Percentiles rank a stretch among this genome's conserved stretches.
Evolutionary conservation across 2,113 vertebrate genomes (phyloP).

Genomic region (Bos indicus): DNA sequence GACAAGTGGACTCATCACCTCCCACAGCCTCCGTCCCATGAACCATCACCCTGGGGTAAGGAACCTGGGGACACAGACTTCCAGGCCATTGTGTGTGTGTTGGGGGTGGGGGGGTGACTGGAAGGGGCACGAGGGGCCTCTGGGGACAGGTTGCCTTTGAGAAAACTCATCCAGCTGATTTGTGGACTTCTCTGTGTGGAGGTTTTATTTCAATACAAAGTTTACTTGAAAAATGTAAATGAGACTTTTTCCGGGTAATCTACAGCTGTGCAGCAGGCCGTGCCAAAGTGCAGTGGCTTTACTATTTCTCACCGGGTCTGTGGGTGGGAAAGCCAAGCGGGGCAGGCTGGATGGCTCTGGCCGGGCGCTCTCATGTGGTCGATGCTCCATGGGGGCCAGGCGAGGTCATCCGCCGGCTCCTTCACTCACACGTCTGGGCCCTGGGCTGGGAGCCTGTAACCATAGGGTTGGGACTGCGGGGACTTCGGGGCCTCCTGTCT

Average conservation of each 20-base stretch:
- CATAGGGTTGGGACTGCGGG: background rate
- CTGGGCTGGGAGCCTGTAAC: background rate
- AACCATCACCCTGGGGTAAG: background rate
- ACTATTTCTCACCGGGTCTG: background rate
- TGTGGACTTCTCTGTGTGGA: background rate
- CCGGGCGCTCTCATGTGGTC: rapidly evolving
- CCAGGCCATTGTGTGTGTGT: background rate
- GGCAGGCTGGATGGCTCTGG: background rate
- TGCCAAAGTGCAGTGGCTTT: background rate
- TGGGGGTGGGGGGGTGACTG: background rate
- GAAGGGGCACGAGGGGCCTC: rapidly evolving
- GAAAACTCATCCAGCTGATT: rapidly evolving
- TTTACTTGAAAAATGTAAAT: background rate
- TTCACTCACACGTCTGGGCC: rapidly evolving
- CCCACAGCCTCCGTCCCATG: background rate
- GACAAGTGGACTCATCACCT: too few species aligned
- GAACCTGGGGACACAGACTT: background rate
- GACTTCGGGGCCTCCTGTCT: background rate
- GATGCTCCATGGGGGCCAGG: background rate
- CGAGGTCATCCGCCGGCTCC: background rate
- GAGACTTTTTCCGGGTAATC: background rate
- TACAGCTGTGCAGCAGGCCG: background rate
- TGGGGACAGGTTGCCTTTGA: background rate
- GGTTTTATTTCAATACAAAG: background rate
- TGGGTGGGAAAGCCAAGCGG: background rate